Evolutionary conservation across 2,797 vertebrate genomes (phyloP).

Genomic region (Bovichtus diacanthus): DNA sequence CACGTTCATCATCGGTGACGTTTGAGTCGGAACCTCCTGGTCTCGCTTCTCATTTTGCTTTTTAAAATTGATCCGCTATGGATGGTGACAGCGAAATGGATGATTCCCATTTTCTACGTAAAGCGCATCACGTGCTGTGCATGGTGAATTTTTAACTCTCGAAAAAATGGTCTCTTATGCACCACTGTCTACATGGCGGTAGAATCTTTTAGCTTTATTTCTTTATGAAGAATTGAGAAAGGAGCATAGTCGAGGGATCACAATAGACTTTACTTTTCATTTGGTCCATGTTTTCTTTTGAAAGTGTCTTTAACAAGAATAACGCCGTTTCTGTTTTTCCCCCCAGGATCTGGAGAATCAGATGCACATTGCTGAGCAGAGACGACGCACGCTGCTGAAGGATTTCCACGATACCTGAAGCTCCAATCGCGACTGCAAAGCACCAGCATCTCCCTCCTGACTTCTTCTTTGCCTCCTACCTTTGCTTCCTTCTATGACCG

Average conservation of each 20-base stretch:
- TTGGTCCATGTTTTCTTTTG: background rate
- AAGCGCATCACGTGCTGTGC: too few relatives aligned
- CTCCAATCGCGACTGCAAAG: constrained; percentile 63
- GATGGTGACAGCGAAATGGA: too few relatives aligned
- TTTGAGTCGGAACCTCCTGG: too few relatives aligned
- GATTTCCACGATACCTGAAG: constrained; percentile 98
- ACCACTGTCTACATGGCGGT: background rate
- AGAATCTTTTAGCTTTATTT: background rate
- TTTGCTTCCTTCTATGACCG: constrained; percentile 62
- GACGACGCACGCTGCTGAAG: constrained; percentile 97
- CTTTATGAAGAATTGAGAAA: background rate
- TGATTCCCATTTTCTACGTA: too few relatives aligned
- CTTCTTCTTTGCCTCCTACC: constrained; percentile 1
- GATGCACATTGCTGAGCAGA: constrained; percentile 99
- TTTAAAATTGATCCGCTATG: too few relatives aligned
- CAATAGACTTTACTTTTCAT: background rate
- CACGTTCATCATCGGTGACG: too few relatives aligned
- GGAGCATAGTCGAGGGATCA: background rate
- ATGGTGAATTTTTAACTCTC: too few relatives aligned
- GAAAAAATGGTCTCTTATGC: too few relatives aligned
- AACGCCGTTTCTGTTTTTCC: background rate
- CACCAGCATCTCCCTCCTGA: constrained; percentile 75
- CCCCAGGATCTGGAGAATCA: constrained; percentile 97
- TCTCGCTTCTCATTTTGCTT: too few relatives aligned
- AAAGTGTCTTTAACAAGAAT: background rate